Conservation (phyloP, 2,888 invertebrate species). For the Cremastobaeus sp. region DNA sequence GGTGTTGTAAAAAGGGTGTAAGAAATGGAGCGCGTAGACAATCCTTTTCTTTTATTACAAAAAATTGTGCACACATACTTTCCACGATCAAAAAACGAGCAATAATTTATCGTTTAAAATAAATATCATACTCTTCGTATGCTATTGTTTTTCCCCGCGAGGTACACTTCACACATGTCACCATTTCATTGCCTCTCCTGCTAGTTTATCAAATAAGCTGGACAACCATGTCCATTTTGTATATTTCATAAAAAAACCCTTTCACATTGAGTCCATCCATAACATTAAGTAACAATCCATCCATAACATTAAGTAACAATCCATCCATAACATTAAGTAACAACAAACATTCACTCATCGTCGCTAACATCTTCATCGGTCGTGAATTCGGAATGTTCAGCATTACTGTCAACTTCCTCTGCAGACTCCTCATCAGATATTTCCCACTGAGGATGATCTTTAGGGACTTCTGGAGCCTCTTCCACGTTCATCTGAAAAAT, state of each 20-base stretch:
- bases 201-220: constrained; percentile 63
- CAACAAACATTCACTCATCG: constrained; percentile 70
- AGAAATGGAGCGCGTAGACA: constrained; percentile 68
- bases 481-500: constrained; percentile 91
- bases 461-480: constrained; percentile 94
- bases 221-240: constrained; percentile 16
- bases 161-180: constrained; percentile 65
- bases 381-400: constrained; percentile 83
- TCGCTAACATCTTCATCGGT: constrained; percentile 84
- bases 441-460: constrained; percentile 98
- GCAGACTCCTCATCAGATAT: constrained; percentile 95
- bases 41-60: constrained; percentile 71
- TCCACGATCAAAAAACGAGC: constrained; percentile 73
- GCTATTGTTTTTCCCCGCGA: constrained; percentile 65
- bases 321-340: constrained; percentile 59
- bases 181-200: constrained; percentile 46
- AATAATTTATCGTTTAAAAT: constrained; percentile 76
- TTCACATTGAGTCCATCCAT: too few relatives aligned
- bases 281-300: too few relatives aligned
- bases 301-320: too few relatives aligned
- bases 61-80: constrained; percentile 75
- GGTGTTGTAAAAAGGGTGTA: constrained; percentile 21
- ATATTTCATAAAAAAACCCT: constrained; percentile 59
- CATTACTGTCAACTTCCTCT: constrained; percentile 82
- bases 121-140: constrained; percentile 74